phyloP scores from a whole-genome alignment of 1,140 invertebrate species.

The Sarcophaga peregrina region DNA sequence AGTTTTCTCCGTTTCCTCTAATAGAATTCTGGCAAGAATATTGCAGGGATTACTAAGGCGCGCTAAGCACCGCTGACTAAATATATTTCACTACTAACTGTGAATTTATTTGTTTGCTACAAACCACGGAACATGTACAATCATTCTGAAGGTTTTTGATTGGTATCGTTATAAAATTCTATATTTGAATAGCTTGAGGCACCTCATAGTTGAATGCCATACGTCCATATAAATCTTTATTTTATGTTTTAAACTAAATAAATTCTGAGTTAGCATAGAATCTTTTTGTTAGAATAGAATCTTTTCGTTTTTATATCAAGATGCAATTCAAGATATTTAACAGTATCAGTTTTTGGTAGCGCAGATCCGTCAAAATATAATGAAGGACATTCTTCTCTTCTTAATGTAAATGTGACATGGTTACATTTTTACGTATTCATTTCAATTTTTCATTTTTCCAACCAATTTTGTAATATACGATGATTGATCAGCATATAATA shows the following conservation, averaged over 20 bases:
- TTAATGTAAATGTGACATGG: too few species aligned
- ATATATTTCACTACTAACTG: neutral
- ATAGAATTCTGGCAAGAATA: too few species aligned
- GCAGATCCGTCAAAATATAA: too few species aligned
- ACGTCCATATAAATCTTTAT: too few species aligned
- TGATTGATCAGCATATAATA: neutral
- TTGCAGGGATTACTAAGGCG: too few species aligned
- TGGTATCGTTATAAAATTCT: slow-evolving; percentile 13
- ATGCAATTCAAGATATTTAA: too few species aligned
- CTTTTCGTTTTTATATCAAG: neutral
- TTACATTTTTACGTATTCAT: too few species aligned
- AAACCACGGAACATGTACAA: neutral
- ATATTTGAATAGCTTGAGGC: neutral
- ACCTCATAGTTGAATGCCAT: neutral
- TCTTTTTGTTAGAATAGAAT: neutral
- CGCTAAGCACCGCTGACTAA: neutral
- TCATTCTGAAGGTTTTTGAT: neutral
- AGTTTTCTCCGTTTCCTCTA: too few species aligned
- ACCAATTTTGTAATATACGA: too few species aligned
- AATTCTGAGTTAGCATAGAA: neutral
- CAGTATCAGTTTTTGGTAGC: too few species aligned
- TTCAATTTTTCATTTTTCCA: too few species aligned
- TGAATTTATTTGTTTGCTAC: neutral
- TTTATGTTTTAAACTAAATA: neutral
- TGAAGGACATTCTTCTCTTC: too few species aligned